phyloP scores from a whole-genome alignment of 2,113 vertebrate genomes.

The Shinisaurus crocodilurus region DNA sequence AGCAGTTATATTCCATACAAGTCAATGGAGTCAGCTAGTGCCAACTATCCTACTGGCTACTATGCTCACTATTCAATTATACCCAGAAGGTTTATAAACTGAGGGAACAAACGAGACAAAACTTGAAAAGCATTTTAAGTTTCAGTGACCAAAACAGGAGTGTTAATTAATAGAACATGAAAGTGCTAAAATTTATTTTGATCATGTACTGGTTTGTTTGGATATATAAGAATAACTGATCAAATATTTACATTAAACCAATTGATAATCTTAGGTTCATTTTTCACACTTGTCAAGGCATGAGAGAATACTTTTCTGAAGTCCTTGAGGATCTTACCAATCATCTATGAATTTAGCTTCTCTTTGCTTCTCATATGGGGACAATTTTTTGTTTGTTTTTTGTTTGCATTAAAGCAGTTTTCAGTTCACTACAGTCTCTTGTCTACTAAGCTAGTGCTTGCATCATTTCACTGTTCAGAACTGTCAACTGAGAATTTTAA shows the following conservation, averaged over 20 bases:
- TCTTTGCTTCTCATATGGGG: neutral
- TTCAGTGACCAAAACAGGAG: neutral
- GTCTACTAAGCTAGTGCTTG: no score
- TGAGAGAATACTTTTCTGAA: neutral
- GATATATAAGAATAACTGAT: neutral
- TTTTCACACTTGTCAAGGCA: neutral
- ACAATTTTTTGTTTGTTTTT: neutral
- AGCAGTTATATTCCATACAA: neutral
- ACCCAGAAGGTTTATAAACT: neutral
- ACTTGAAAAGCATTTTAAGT: neutral
- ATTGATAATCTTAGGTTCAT: neutral
- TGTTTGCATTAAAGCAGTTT: no score
- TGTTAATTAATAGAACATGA: neutral
- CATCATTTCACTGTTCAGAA: no score
- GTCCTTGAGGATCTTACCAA: neutral
- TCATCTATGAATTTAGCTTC: neutral
- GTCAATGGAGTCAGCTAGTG: neutral
- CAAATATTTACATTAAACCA: neutral
- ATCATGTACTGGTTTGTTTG: neutral
- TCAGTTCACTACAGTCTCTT: no score
- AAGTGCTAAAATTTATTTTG: neutral
- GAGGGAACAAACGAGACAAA: neutral
- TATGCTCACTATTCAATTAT: neutral
- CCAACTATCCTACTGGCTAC: neutral
- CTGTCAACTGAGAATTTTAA: no score